Conservation (phyloP, 2,888 invertebrate genomes). For the Capitulum mitella region DNA sequence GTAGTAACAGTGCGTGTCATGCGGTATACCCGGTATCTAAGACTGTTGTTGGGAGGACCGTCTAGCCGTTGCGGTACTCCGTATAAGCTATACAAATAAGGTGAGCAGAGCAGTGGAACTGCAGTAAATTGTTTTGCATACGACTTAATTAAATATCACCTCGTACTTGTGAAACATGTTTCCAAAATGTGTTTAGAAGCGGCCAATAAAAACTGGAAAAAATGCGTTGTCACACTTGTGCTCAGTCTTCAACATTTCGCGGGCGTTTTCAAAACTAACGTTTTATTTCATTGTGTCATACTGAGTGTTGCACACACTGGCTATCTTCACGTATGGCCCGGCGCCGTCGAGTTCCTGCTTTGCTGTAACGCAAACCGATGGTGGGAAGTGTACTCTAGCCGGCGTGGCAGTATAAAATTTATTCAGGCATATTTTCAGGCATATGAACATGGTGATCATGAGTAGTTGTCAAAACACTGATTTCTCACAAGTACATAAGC, state of each 20-base stretch:
- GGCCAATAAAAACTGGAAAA: background rate
- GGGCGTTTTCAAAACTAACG: too few species aligned
- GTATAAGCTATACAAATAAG: background rate
- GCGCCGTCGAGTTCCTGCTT: too few species aligned
- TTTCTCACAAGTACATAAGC: background rate
- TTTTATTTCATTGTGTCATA: too few species aligned
- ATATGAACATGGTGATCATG: conserved; percentile 2
- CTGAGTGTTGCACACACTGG: too few species aligned
- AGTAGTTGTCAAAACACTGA: background rate
- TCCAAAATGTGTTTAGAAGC: background rate
- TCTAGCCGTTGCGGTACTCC: background rate
- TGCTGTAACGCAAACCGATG: too few species aligned
- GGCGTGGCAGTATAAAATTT: conserved; percentile 9
- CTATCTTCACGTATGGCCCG: too few species aligned
- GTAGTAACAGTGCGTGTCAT: background rate
- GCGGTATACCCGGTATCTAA: background rate
- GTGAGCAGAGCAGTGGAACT: background rate
- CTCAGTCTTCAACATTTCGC: too few species aligned
- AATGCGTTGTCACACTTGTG: background rate
- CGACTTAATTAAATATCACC: background rate
- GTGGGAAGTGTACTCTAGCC: too few species aligned
- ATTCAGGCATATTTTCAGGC: background rate
- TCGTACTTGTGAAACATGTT: background rate
- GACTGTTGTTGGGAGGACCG: background rate
- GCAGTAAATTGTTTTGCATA: background rate